A percentile compares a stretch with the other conserved stretches of the same genome.
phyloP scores from a whole-genome alignment of 2,797 vertebrate genomes.

The Parauchenoglanis punctatus region DNA sequence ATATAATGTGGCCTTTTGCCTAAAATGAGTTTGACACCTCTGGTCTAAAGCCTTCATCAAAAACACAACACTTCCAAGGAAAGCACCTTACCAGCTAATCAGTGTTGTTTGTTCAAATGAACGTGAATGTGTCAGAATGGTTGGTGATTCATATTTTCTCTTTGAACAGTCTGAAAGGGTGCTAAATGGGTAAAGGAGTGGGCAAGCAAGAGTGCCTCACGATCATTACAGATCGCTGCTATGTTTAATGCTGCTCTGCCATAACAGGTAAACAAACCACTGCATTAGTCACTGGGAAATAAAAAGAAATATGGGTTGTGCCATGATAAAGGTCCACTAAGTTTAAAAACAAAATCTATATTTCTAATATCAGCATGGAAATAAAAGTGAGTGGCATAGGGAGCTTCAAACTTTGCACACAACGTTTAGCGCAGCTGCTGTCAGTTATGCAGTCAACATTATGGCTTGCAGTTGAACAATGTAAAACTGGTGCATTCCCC shows the following conservation, averaged over 20 bases:
- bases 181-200: constrained; percentile 30
- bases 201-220: constrained; percentile 25
- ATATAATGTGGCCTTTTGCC: neutral
- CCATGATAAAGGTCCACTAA: constrained; percentile 37
- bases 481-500: neutral
- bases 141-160: constrained; percentile 34
- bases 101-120: constrained; percentile 1
- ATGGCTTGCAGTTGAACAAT: neutral
- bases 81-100: neutral
- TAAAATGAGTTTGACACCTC: neutral
- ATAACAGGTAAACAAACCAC: constrained; percentile 36
- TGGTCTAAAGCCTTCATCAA: neutral
- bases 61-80: neutral
- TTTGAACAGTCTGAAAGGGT: constrained; percentile 31
- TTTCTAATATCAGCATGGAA: neutral
- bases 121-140: neutral
- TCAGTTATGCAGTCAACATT: neutral
- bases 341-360: neutral
- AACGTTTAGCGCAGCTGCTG: neutral
- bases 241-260: constrained; percentile 26
- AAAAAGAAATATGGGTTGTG: neutral
- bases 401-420: neutral
- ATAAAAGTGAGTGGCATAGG: neutral
- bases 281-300: constrained; percentile 20
- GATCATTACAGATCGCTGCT: constrained; percentile 28